Conservation (phyloP, 2,888 invertebrate species). For the Ferrisia virgata region DNA sequence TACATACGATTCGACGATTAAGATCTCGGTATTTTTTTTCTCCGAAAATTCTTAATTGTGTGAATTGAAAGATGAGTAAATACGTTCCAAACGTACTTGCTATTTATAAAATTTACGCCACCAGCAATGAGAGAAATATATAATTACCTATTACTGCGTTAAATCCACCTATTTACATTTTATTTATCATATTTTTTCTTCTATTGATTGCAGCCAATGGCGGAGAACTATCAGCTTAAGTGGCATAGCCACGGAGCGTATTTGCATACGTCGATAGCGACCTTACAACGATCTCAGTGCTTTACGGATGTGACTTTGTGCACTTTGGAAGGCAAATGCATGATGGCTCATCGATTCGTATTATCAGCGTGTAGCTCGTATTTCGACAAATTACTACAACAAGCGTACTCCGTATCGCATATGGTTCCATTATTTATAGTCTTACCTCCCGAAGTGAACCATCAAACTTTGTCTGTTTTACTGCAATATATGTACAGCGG, state of each 20-base stretch:
- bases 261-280: slow-evolving; percentile 76
- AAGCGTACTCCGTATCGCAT: slow-evolving; percentile 45
- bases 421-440: slow-evolving; percentile 61
- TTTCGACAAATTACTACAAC: slow-evolving; percentile 59
- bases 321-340: slow-evolving; percentile 74
- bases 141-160: too few relatives aligned
- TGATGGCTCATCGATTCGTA: slow-evolving; percentile 81
- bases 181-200: background rate
- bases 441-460: slow-evolving; percentile 75
- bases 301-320: slow-evolving; percentile 79
- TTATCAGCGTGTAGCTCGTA: slow-evolving; percentile 76
- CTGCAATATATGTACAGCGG: slow-evolving; percentile 84
- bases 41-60: background rate
- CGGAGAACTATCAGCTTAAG: slow-evolving; percentile 82
- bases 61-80: background rate
- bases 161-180: too few relatives aligned
- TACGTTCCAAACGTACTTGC: background rate
- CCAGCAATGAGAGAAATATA: background rate
- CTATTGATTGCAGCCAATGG: slow-evolving; percentile 50
- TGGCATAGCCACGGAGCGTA: slow-evolving; percentile 84
- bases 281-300: slow-evolving; percentile 71
- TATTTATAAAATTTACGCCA: background rate
- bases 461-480: slow-evolving; percentile 73
- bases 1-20: background rate
- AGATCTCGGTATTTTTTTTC: background rate